Conservation (phyloP, 1,140 invertebrate species). For the Ganaspis sp. region DNA sequence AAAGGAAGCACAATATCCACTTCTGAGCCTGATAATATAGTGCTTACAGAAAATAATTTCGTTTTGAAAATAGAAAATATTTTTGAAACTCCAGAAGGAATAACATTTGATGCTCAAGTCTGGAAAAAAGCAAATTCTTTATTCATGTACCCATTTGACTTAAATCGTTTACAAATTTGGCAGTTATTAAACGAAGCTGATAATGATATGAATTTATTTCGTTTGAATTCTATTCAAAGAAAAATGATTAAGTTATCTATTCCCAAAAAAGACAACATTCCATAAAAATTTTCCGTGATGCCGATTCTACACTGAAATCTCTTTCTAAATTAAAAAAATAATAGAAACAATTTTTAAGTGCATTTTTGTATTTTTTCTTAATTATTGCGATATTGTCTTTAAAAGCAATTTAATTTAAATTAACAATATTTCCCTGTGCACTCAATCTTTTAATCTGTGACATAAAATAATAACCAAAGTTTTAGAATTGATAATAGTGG, state of each 20-base stretch:
- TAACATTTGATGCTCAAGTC: background rate
- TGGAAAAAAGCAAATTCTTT: background rate
- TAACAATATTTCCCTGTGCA: too few species aligned
- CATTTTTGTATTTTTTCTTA: too few species aligned
- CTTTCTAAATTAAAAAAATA: too few species aligned
- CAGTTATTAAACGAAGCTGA: background rate
- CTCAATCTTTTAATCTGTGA: too few species aligned
- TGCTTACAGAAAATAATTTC: background rate
- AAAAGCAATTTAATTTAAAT: too few species aligned
- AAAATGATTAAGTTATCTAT: background rate
- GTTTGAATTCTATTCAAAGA: background rate
- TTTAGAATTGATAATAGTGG: too few species aligned
- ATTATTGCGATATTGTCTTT: too few species aligned
- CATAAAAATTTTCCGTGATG: background rate
- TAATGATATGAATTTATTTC: background rate
- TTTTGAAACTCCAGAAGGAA: background rate
- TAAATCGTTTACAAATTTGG: background rate
- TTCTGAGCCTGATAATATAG: background rate
- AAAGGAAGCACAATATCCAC: background rate
- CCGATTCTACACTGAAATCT: background rate
- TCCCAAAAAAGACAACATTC: background rate
- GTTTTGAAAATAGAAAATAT: background rate
- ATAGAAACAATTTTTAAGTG: too few species aligned
- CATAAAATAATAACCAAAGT: too few species aligned
- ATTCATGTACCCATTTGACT: background rate